These are phyloP conservation scores for Labroides dimidiatus DNA, from an alignment of 2,797 vertebrate species.

Conservation along the genomic window DNA sequence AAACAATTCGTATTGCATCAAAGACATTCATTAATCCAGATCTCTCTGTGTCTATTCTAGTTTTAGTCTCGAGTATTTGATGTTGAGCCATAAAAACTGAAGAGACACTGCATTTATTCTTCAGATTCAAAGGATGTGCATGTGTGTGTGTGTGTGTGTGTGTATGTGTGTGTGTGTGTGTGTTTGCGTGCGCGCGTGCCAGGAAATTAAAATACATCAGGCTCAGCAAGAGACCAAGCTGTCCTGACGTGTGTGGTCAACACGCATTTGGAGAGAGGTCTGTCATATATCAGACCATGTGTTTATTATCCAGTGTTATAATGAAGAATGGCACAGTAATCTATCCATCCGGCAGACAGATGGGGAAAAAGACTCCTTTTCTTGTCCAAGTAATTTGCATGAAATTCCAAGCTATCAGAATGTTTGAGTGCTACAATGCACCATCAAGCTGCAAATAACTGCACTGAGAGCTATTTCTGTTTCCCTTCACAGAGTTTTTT, in stretches of 20 bases:
- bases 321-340: constrained; percentile 33
- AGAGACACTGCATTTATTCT: constrained; percentile 56
- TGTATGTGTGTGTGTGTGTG: constrained; percentile 10
- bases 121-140: constrained; percentile 4
- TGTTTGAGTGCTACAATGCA: constrained; percentile 48
- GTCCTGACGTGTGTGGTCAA: constrained; percentile 24
- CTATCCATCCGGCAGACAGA: constrained; percentile 42
- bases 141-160: constrained; percentile 1
- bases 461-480: constrained; percentile 52
- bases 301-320: constrained; percentile 46
- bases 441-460: constrained; percentile 51
- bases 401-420: constrained; percentile 42
- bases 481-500: constrained; percentile 63
- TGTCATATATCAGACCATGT: constrained; percentile 43
- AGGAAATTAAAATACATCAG: constrained; percentile 32
- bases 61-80: constrained; percentile 48
- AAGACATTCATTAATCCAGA: constrained; percentile 53
- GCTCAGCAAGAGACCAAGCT: constrained; percentile 23
- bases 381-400: constrained; percentile 47
- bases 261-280: constrained; percentile 38
- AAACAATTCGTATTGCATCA: constrained; percentile 47
- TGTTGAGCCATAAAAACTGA: constrained; percentile 52
- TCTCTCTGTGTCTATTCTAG: constrained; percentile 43
- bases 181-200: no score
- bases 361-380: constrained; percentile 27